Percentiles rank a stretch among this genome's conserved stretches.
phyloP scores from a whole-genome alignment of 2,113 vertebrate species.

The Sterrhoptilus dennistouni region DNA sequence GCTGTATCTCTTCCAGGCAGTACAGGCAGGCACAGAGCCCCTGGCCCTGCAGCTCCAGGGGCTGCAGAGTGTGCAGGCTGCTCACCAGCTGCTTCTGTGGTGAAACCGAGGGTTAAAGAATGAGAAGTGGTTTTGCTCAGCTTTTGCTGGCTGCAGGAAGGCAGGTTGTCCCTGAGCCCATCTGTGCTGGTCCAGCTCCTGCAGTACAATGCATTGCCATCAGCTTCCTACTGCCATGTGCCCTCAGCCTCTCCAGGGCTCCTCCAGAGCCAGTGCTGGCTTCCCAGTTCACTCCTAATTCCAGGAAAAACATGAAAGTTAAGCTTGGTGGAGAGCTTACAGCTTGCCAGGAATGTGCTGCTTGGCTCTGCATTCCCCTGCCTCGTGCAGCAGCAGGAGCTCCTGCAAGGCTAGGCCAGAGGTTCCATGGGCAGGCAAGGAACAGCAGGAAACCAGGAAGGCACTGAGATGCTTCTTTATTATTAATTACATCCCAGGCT shows the following conservation, averaged over 20 bases:
- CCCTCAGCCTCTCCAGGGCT: neutral
- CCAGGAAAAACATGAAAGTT: slow-evolving; percentile 56
- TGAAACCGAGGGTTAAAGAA: neutral
- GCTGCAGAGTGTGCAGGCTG: neutral
- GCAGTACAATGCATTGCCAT: neutral
- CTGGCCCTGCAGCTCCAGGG: neutral
- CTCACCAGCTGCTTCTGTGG: neutral
- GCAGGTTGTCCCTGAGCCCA: neutral
- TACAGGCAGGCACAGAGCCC: neutral
- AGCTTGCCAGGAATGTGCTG: slow-evolving; percentile 57
- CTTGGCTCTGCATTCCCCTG: slow-evolving; percentile 18
- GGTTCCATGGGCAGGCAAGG: neutral
- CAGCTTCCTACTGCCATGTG: neutral
- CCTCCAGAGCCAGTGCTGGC: slow-evolving; percentile 17
- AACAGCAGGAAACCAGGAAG: neutral
- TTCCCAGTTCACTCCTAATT: slow-evolving; percentile 29
- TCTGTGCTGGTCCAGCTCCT: neutral
- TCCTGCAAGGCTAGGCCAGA: neutral
- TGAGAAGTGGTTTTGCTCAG: neutral
- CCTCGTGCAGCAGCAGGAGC: neutral
- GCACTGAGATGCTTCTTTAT: neutral
- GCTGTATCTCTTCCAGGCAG: neutral
- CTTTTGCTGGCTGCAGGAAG: neutral
- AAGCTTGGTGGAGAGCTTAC: neutral
- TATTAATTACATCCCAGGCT: neutral